Evolutionary conservation across 2,113 vertebrate species (phyloP).

Genomic region (Chaenocephalus aceratus): DNA sequence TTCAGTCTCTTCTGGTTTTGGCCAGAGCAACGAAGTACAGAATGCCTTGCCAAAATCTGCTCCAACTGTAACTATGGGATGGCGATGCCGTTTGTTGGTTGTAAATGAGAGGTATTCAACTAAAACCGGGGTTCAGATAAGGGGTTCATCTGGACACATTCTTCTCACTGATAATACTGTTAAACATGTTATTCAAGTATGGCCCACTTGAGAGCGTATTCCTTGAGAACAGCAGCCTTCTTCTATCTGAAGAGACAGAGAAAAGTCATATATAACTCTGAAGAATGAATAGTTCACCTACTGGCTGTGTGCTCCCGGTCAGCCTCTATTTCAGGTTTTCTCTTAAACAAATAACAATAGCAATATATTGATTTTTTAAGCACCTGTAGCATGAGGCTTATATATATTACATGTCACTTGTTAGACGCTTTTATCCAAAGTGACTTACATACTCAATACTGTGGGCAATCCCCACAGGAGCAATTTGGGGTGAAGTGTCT

Average conservation of each 20-base stretch:
- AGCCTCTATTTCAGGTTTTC: not conserved
- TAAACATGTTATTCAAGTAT: not conserved
- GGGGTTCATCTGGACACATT: not conserved
- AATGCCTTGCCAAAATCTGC: slow-evolving; percentile 11
- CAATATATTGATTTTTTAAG: not conserved
- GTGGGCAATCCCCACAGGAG: too few species aligned
- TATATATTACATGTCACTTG: too few species aligned
- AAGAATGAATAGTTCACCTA: not conserved
- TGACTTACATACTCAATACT: too few species aligned
- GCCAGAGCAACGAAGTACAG: slow-evolving; percentile 8
- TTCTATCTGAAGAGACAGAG: not conserved
- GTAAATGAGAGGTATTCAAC: not conserved
- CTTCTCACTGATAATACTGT: not conserved
- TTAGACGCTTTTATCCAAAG: too few species aligned
- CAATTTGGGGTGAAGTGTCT: too few species aligned
- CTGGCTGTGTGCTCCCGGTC: not conserved
- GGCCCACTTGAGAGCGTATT: not conserved
- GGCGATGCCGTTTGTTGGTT: accelerated
- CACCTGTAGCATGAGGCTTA: not conserved
- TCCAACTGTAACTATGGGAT: not conserved
- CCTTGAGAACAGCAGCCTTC: not conserved
- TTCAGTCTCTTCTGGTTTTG: slow-evolving; percentile 27
- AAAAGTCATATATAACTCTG: not conserved
- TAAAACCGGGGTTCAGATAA: too few species aligned
- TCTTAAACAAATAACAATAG: not conserved